Conservation (phyloP, 2,797 vertebrate genomes). For the Hipposideros larvatus region DNA sequence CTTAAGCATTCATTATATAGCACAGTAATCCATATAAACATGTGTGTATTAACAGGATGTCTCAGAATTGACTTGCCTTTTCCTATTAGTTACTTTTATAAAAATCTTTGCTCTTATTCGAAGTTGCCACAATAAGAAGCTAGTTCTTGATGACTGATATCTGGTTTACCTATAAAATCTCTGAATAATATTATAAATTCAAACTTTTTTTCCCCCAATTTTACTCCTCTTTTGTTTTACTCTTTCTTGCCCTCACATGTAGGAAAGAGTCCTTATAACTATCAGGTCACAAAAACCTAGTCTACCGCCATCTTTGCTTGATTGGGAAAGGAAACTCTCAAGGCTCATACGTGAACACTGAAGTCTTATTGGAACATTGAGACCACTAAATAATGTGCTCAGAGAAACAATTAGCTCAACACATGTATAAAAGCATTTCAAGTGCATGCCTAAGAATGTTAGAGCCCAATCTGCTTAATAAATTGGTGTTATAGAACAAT, state of each 20-base stretch:
- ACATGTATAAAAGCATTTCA: background rate
- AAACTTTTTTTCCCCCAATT: background rate
- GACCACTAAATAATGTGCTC: background rate
- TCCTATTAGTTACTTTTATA: background rate
- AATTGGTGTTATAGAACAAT: background rate
- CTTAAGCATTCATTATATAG: background rate
- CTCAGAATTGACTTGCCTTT: slow-evolving; percentile 3
- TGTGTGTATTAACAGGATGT: background rate
- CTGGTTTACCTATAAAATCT: background rate
- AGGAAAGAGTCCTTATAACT: background rate
- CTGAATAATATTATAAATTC: background rate
- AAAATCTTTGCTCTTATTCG: background rate
- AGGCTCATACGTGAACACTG: background rate
- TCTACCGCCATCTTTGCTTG: background rate
- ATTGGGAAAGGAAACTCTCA: background rate
- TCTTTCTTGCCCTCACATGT: background rate
- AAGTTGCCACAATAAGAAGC: background rate
- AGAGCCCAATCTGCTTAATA: background rate
- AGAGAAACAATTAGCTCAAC: background rate
- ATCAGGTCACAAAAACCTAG: background rate
- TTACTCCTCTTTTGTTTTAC: background rate
- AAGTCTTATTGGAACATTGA: background rate
- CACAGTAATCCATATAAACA: background rate
- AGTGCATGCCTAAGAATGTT: background rate
- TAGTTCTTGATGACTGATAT: background rate